Evolutionary conservation across 2,797 vertebrate genomes (phyloP).

Genomic region (Catostomus latipinnis): DNA sequence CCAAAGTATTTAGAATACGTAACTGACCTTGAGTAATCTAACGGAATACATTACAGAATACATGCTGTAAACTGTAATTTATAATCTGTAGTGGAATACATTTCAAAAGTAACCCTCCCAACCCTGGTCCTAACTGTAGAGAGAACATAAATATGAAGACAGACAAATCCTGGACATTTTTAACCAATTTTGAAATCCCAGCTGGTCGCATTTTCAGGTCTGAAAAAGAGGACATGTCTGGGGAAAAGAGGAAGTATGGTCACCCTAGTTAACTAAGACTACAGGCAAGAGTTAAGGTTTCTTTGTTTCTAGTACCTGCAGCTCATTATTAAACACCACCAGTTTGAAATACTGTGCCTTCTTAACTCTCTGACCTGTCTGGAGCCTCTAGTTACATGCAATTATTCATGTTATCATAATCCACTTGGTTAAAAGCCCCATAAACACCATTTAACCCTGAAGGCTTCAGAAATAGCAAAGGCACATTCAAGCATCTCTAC

Average conservation of each 20-base stretch:
- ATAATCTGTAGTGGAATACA: too few species aligned
- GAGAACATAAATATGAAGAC: too few species aligned
- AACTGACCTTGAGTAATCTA: too few species aligned
- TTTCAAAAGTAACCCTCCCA: too few species aligned
- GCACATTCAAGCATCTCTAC: neutral
- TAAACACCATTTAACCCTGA: slow-evolving; percentile 31
- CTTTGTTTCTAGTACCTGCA: slow-evolving; percentile 13
- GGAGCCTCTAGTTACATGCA: slow-evolving; percentile 18
- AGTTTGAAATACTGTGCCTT: slow-evolving; percentile 13
- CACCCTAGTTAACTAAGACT: slow-evolving; percentile 3
- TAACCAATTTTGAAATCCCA: too few species aligned
- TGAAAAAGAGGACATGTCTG: too few species aligned
- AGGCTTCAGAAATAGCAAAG: slow-evolving; percentile 25
- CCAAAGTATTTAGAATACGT: too few species aligned
- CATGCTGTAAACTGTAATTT: too few species aligned
- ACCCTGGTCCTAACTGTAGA: too few species aligned
- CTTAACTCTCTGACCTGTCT: slow-evolving; percentile 24
- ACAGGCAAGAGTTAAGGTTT: neutral
- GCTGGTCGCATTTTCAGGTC: too few species aligned
- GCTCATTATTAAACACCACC: slow-evolving; percentile 40
- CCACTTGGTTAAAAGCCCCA: slow-evolving; percentile 15
- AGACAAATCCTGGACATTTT: too few species aligned
- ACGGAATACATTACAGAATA: too few species aligned
- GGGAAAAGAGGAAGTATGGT: neutral
- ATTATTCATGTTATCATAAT: slow-evolving; percentile 25